phyloP scores from a whole-genome alignment of 2,113 vertebrate species.

The Ceyx melanurus region DNA sequence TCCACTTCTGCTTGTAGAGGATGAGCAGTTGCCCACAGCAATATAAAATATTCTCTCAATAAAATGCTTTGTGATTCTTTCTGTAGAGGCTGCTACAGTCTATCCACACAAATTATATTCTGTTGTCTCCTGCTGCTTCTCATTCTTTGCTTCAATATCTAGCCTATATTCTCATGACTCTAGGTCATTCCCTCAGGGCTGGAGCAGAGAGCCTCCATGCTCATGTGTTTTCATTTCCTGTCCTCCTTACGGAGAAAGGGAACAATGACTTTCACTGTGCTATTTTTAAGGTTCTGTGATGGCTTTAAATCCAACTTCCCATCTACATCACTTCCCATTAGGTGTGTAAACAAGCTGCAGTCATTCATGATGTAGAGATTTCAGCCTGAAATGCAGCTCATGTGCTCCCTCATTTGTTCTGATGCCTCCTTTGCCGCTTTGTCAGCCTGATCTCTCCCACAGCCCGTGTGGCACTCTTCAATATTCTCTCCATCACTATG shows the following conservation, averaged over 20 bases:
- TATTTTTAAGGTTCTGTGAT: constrained; percentile 30
- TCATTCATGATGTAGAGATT: not conserved
- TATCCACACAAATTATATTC: not conserved
- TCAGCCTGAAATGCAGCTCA: not conserved
- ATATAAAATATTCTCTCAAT: not conserved
- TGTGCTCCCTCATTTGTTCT: constrained; percentile 25
- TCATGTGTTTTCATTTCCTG: not conserved
- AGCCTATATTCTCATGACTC: constrained; percentile 53
- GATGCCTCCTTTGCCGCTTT: not conserved
- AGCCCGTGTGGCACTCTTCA: not conserved
- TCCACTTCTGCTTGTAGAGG: not conserved
- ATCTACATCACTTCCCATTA: not conserved
- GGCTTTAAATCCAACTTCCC: constrained; percentile 2
- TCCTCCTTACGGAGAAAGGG: not conserved
- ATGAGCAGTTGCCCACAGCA: not conserved
- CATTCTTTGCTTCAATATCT: constrained; percentile 35
- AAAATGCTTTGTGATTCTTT: constrained; percentile 17
- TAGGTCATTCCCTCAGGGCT: constrained; percentile 26
- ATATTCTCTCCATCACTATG: not conserved
- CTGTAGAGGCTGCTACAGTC: not conserved
- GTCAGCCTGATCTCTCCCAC: not conserved
- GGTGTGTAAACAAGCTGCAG: constrained; percentile 3
- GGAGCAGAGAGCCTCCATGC: not conserved
- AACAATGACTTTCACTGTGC: constrained; percentile 18
- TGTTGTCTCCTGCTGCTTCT: constrained; percentile 23